phyloP scores from a whole-genome alignment of 1,140 invertebrate species.

The Achatina immaculata region DNA sequence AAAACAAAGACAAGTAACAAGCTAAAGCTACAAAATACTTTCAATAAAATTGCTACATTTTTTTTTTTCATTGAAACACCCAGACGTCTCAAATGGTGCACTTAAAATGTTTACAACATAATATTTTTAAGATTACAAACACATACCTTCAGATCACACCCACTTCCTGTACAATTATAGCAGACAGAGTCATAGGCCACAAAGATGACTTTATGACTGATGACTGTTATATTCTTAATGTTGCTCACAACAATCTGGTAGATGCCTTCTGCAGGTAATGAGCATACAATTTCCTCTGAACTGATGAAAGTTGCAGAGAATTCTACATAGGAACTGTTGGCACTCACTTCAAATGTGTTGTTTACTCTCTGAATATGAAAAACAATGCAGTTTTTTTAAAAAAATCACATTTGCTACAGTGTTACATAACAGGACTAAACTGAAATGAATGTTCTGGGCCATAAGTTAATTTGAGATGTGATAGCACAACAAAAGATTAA shows the following conservation, averaged over 20 bases:
- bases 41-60: too few species aligned
- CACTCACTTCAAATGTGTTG: slow-evolving; percentile 35
- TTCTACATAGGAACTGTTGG: slow-evolving; percentile 6
- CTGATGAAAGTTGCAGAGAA: slow-evolving; percentile 48
- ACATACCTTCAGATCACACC: slow-evolving; percentile 48
- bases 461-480: too few species aligned
- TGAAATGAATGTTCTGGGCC: too few species aligned
- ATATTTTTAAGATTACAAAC: too few species aligned
- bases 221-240: slow-evolving; percentile 27
- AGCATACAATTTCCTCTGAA: slow-evolving; percentile 46
- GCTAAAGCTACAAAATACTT: too few species aligned
- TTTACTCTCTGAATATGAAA: slow-evolving; percentile 7
- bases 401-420: too few species aligned
- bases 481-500: too few species aligned
- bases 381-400: neutral
- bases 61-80: too few species aligned
- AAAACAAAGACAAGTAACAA: too few species aligned
- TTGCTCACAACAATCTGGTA: slow-evolving; percentile 52
- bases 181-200: slow-evolving; percentile 47
- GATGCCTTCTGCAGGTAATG: slow-evolving; percentile 13
- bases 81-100: too few species aligned
- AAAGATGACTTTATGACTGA: slow-evolving; percentile 33
- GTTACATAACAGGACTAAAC: too few species aligned
- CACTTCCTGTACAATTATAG: slow-evolving; percentile 40
- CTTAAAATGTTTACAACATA: too few species aligned